phyloP scores from a whole-genome alignment of 2,888 invertebrate genomes.

The Iphiclides podalirius region DNA sequence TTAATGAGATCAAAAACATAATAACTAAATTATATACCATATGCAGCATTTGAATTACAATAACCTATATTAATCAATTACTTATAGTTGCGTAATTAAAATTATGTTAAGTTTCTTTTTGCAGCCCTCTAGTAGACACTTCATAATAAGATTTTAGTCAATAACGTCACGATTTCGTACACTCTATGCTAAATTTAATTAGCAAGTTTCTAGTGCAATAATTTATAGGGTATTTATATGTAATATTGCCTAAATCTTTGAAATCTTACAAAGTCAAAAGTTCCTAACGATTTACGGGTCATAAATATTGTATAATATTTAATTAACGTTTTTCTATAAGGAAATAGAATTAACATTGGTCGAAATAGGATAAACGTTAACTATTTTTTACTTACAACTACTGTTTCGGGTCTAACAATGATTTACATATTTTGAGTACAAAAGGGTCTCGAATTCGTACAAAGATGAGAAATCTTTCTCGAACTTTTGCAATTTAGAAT shows the following conservation, averaged over 20 bases:
- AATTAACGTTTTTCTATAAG: not conserved
- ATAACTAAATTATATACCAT: slow-evolving; percentile 3
- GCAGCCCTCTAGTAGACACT: no score
- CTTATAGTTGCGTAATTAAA: no score
- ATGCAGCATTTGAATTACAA: no score
- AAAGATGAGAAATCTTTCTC: no score
- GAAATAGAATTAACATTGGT: slow-evolving; percentile 9
- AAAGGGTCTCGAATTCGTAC: no score
- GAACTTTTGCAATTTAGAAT: no score
- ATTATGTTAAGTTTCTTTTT: no score
- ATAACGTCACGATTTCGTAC: no score
- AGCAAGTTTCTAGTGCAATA: not conserved
- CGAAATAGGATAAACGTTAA: slow-evolving; percentile 10
- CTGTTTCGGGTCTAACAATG: not conserved
- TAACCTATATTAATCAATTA: not conserved
- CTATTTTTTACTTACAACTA: slow-evolving; percentile 1
- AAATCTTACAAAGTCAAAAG: slow-evolving; percentile 1
- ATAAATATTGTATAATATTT: slow-evolving; percentile 15
- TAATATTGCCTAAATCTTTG: not conserved
- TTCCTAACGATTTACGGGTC: slow-evolving; percentile 10
- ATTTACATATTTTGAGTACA: no score
- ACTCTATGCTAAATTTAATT: no score
- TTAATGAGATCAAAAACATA: slow-evolving; percentile 20
- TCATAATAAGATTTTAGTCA: no score
- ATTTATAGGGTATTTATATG: not conserved